Evolutionary conservation across 1,140 invertebrate genomes (phyloP), one percentile per base, ranked within the genome.

Genomic region (Calephelis virginiensis): DNA sequence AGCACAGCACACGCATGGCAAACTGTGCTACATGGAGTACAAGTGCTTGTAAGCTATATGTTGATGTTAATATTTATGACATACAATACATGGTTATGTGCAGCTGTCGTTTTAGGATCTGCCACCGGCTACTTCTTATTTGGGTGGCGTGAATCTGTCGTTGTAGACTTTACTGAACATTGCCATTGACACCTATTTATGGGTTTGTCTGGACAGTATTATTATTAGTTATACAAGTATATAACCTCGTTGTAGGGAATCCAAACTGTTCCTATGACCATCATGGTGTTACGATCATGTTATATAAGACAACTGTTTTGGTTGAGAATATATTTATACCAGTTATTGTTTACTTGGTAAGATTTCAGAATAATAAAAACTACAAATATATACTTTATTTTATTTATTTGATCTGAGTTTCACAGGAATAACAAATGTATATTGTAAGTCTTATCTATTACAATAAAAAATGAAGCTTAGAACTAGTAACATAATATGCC

Each of bases 11-110:
- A 99, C 86, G 90, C 94, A 14, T 94, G 96, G 76, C 98, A 99
- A 91, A 99, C 97, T 5, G 82, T 95, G 8, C 92, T 99, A 8
- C 98, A 99, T 80, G 94, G 97, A 56, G 72, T 99, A 5, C 98
- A 99, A 92, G 88, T 90, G 13, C 69, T 89, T 13, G 91, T 99
- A 38, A 97, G 96, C 50, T 99, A 99, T 86, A 95, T 98, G 85
- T 93, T 99, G 47, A 99, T 99, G 98, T 92, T 99, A 84, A 96
- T 99, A 67, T 99, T 99, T 88, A 99, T 99, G 98, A 99, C 98
- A 0, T 99, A 98, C 93, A 99, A 99, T 80, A 95, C 96, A 9
- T 99, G 97, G 97, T 92, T 99, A 28, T 98, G 98, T 85, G 80
- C 97, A 38, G 96, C 97, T 2, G 95, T 99, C 1, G 95, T 98